Base-by-base conservation (phyloP, 2,888 invertebrate genomes). In the Caenorhabditis sp. region DNA sequence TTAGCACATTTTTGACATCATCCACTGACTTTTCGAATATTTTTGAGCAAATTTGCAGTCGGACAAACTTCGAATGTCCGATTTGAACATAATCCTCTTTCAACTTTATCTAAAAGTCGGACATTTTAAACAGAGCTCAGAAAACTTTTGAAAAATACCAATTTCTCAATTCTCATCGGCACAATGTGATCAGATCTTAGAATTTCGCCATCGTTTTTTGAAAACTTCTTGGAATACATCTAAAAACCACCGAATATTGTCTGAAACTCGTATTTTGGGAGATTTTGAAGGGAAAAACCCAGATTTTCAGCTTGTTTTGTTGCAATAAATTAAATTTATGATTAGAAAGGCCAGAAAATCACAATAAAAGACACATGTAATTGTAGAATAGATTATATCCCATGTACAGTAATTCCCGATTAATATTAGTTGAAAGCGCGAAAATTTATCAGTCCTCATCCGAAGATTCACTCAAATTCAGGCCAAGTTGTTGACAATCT, bases 391-490 rank as follows among this genome's bases (percentile, higher is more conserved):
- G n/a, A n/a, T n/a, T n/a, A n/a, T n/a, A n/a, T n/a, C n/a, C n/a
- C n/a, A n/a, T n/a, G n/a, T n/a, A n/a, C n/a, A n/a, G n/a, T n/a
- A n/a, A n/a, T 10, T 50, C 50, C 4, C 20, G 17, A 50, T 50
- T 36, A 36, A 10, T 10, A 36, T 5, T 36, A 8, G 10, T 36
- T 36, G 10, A 36, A 36, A 10, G 36, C 36, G 10, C 36, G 10
- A 8, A 36, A 36, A 8, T 8, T 43, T 7, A 43, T 72, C 12
- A 67, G 38, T 77, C 71, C 7, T 81, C 81, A 23, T 78, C 77
- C 8, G 82, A 82, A 23, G 77, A 77, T 58, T 82, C 82, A 53
- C 78, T 78, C 17, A 82, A 67, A 14, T 68, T 67, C 54, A 82
- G 53, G 8, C 80, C 80, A 56, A 78, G 69, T 36, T 66, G 61